These are phyloP conservation scores for Drosophila athabasca DNA, from an alignment of 1,140 invertebrate genomes.

Conservation along the genomic window DNA sequence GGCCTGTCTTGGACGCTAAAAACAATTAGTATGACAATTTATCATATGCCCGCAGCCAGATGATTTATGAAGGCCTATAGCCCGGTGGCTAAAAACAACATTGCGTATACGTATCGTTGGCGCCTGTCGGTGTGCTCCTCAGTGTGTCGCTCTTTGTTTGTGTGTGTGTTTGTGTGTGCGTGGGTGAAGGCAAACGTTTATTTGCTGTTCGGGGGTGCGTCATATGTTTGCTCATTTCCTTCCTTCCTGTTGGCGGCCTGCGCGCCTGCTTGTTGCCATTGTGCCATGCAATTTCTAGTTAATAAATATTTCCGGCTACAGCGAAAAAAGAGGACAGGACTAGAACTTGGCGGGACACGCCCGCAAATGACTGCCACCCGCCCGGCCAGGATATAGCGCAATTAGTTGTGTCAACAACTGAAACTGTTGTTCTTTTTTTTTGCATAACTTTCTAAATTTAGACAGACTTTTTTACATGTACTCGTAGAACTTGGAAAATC, in stretches of 20 bases:
- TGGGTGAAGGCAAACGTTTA: conserved; percentile 49
- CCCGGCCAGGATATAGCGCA: conserved; percentile 34
- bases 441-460: conserved; percentile 29
- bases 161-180: conserved; percentile 21
- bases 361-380: conserved; percentile 17
- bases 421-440: conserved; percentile 50
- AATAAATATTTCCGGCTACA: conserved; percentile 75
- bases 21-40: conserved; percentile 83
- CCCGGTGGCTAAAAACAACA: conserved; percentile 23
- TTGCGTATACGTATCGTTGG: conserved; percentile 29
- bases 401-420: conserved; percentile 57
- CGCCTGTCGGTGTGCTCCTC: neutral
- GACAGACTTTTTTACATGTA: conserved; percentile 19
- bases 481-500: conserved; percentile 10
- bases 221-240: conserved; percentile 76
- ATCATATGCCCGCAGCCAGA: conserved; percentile 73
- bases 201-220: conserved; percentile 69
- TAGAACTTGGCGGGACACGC: conserved; percentile 49
- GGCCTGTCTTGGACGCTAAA: conserved; percentile 70
- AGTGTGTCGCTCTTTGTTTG: neutral
- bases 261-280: conserved; percentile 36
- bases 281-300: conserved; percentile 76
- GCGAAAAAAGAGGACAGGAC: conserved; percentile 23
- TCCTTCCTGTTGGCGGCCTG: conserved; percentile 50
- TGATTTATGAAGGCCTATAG: conserved; percentile 73